Base-by-base conservation (phyloP, 2,797 vertebrate species). In the Myotis vivesi region DNA sequence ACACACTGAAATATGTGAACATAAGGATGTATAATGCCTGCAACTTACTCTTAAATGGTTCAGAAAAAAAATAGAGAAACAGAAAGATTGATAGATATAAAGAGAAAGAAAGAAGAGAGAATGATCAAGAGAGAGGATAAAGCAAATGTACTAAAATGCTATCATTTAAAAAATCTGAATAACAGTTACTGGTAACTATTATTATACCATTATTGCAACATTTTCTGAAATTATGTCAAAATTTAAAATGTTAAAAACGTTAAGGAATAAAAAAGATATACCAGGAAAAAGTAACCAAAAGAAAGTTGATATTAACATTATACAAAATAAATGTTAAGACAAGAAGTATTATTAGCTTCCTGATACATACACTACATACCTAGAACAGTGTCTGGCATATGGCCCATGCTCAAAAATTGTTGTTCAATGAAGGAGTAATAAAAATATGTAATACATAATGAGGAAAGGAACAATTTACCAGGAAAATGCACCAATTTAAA, bases 221-320 rank as follows among this genome's bases (percentile, higher is more conserved):
- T 51, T 93, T 87, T 66, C 62, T 64, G 25, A 77, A 83, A 93
- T 57, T 36, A 51, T 36, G 28, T 44, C 28, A 79, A 91, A 75
- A 87, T 46, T 72, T 23, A 8, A 81, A 75, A 13, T 28, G 53
- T 69, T 44, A 16, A 30, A 49, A 87, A 75, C 15, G 16, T 44
- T 88, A 88, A 87, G 16, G 46, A 79, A 91, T 53, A 51, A 62
- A 87, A 96, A 83, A 57, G 5, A 73, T 51, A 84, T 51, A 72
- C 13, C 22, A 81, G 55, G 44, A 79, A 53, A 84, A 72, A 49
- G 30, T 16, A 12, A 62, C 51, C 59, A 62, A 92, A 71, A 86
- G 51, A 62, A 87, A 51, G 19, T 44, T 81, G 51, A 11, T 46
- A 69, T 62, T 80, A 88, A 80, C 38, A 72, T 66, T 71, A 88